Conservation (phyloP, 2,113 vertebrate species). For the Sphaerodactylus townsendi region DNA sequence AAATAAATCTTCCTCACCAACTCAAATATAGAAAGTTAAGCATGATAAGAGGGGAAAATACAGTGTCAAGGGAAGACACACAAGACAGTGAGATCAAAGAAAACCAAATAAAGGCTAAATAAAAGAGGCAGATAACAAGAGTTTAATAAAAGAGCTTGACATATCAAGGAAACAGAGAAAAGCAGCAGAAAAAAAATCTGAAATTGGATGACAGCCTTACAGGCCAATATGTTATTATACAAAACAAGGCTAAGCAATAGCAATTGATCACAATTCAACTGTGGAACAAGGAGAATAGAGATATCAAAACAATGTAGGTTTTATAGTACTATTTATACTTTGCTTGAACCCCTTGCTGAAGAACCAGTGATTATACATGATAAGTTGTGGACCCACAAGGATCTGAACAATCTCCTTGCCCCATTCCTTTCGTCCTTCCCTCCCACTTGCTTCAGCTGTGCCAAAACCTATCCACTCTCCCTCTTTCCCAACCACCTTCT, state of each 20-base stretch:
- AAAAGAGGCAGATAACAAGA: neutral
- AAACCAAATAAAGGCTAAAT: constrained; percentile 13
- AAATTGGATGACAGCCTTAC: neutral
- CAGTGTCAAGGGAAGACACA: constrained; percentile 18
- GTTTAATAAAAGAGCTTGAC: neutral
- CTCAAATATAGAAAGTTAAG: neutral
- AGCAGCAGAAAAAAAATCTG: neutral
- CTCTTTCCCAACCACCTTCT: too few relatives aligned
- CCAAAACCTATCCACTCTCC: too few relatives aligned
- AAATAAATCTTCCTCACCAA: neutral
- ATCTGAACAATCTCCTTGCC: too few relatives aligned
- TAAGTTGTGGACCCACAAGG: too few relatives aligned
- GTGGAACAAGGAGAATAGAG: neutral
- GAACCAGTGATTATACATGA: neutral
- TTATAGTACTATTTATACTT: neutral
- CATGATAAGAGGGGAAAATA: neutral
- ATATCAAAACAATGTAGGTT: neutral
- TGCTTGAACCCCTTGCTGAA: neutral
- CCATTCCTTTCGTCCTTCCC: too few relatives aligned
- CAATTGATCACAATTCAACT: neutral
- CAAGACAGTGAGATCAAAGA: neutral
- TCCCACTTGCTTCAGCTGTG: too few relatives aligned
- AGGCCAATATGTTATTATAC: neutral
- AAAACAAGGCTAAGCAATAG: neutral
- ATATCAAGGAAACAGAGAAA: neutral